A percentile compares a stretch with the other conserved stretches of the same genome.
These are phyloP conservation scores for Anagyrus pseudococci DNA, from an alignment of 2,888 invertebrate genomes.

Conservation along the genomic window DNA sequence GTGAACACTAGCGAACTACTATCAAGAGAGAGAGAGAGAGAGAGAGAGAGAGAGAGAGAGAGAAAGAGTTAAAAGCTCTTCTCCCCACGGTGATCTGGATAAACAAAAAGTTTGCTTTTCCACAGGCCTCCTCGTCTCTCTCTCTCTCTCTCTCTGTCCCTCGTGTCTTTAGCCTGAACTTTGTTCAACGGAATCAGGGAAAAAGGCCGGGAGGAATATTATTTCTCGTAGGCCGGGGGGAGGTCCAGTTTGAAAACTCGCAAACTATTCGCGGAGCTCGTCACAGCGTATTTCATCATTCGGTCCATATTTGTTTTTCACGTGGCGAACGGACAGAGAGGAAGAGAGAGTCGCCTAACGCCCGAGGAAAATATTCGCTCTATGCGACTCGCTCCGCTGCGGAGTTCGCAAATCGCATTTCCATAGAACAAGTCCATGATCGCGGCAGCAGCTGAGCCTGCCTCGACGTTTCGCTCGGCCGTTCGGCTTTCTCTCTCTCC, in stretches of 20 bases:
- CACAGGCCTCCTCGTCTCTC: neutral
- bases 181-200: neutral
- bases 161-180: too few species aligned
- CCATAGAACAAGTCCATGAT: slow-evolving; percentile 52
- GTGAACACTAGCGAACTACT: too few species aligned
- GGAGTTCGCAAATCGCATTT: slow-evolving; percentile 55
- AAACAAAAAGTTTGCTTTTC: neutral
- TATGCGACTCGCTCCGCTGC: neutral
- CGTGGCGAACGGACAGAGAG: neutral
- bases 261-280: slow-evolving; percentile 6
- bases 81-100: too few species aligned
- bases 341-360: neutral
- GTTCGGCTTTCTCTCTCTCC: too few species aligned
- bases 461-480: neutral
- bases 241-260: slow-evolving; percentile 9
- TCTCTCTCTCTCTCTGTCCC: too few species aligned
- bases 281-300: slow-evolving; percentile 11
- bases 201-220: neutral
- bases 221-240: neutral
- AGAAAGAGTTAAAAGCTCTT: too few species aligned
- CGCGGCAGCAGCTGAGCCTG: slow-evolving; percentile 25
- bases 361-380: slow-evolving; percentile 13
- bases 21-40: too few species aligned
- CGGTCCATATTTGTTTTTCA: slow-evolving; percentile 21
- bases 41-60: too few species aligned